Percentiles rank a stretch among this genome's conserved stretches.
phyloP scores from a whole-genome alignment of 1,140 invertebrate genomes.

The Steinernema khuongi region DNA sequence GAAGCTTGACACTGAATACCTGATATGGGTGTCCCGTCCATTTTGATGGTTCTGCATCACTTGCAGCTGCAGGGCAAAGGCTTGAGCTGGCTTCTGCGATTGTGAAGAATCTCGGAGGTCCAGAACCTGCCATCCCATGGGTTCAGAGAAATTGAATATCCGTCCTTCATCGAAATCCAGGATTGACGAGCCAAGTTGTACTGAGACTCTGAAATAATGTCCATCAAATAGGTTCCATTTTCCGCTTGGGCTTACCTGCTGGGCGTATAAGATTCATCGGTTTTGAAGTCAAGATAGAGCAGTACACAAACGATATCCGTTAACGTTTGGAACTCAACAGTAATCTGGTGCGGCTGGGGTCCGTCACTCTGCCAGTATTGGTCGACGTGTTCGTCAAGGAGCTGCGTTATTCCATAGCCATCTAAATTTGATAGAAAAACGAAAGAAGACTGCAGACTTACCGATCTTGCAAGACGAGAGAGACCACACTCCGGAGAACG shows the following conservation, averaged over 20 bases:
- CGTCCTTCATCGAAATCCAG: conserved; percentile 89
- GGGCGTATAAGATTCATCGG: conserved; percentile 98
- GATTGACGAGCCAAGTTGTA: conserved; percentile 62
- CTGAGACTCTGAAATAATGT: background rate
- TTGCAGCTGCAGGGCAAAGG: conserved; percentile 47
- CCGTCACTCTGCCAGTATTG: conserved; percentile 99
- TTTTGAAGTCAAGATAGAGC: conserved; percentile 91
- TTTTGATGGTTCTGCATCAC: conserved; percentile 92
- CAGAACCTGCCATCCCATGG: conserved; percentile 83
- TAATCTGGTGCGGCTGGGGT: conserved; percentile 89
- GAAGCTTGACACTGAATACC: conserved; percentile 56
- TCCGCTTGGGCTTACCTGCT: conserved; percentile 65
- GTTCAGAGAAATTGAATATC: conserved; percentile 79
- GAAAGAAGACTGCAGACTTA: conserved; percentile 53
- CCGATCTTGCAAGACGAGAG: conserved; percentile 93
- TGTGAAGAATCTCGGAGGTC: background rate
- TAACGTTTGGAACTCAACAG: conserved; percentile 90
- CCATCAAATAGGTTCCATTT: background rate
- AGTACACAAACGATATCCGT: conserved; percentile 89
- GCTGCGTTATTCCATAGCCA: conserved; percentile 91
- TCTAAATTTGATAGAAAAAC: background rate
- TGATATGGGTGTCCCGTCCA: conserved; percentile 90
- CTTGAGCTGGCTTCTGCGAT: background rate
- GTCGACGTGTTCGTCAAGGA: conserved; percentile 85
- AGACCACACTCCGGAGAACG: conserved; percentile 70